These are phyloP conservation scores for Drosophila pallidifrons DNA, from an alignment of 1,140 invertebrate genomes.

Conservation along the genomic window DNA sequence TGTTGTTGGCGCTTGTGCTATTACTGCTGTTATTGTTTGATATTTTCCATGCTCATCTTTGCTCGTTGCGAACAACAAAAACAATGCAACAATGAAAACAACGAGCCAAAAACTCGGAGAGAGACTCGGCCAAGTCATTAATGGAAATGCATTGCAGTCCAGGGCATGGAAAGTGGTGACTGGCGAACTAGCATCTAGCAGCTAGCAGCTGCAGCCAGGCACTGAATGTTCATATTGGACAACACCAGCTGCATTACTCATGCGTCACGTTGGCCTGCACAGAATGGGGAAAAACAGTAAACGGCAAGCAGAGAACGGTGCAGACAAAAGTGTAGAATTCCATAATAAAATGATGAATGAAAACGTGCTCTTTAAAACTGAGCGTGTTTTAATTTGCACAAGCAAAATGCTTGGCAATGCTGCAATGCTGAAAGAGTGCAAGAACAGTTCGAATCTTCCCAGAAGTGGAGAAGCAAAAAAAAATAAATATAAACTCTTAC, in stretches of 20 bases:
- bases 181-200: background rate
- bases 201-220: constrained; percentile 38
- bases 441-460: constrained; percentile 11
- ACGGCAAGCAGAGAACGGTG: constrained; percentile 33
- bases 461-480: background rate
- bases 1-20: constrained; percentile 1
- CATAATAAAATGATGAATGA: constrained; percentile 74
- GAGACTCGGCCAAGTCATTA: constrained; percentile 43
- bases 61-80: constrained; percentile 44
- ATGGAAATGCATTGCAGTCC: constrained; percentile 34
- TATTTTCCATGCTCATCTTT: constrained; percentile 75
- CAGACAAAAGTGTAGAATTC: constrained; percentile 25
- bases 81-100: constrained; percentile 33
- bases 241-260: constrained; percentile 64
- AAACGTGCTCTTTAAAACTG: constrained; percentile 56
- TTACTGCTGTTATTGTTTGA: constrained; percentile 60
- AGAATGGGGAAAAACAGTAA: constrained; percentile 29
- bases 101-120: constrained; percentile 36
- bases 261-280: constrained; percentile 60
- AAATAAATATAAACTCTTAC: background rate
- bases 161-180: background rate
- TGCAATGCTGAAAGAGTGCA: background rate
- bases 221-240: constrained; percentile 52
- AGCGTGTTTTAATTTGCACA: constrained; percentile 68
- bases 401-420: constrained; percentile 30